Percentiles rank a stretch among this genome's conserved stretches.
phyloP scores from a whole-genome alignment of 1,140 invertebrate genomes.

The Drosophila biarmipes region DNA sequence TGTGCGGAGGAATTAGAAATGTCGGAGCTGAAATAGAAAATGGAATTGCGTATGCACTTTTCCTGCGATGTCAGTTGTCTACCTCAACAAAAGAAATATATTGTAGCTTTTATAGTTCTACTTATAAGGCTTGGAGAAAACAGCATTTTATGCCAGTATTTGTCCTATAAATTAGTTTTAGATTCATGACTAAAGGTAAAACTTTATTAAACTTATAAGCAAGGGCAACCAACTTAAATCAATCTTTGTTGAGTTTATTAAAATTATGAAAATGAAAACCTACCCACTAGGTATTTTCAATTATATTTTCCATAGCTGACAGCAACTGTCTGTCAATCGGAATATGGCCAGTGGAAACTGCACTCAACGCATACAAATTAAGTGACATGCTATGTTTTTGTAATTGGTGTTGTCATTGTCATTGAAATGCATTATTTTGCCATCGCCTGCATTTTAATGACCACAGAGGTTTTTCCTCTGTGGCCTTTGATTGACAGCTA shows the following conservation, averaged over 20 bases:
- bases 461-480: background rate
- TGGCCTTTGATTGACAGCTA: slow-evolving; percentile 48
- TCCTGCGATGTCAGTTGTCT: background rate
- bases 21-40: slow-evolving; percentile 15
- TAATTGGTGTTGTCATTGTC: slow-evolving; percentile 65
- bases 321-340: slow-evolving; percentile 34
- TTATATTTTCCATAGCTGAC: slow-evolving; percentile 15
- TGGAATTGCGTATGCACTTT: slow-evolving; percentile 11
- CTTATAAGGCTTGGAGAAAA: too few species aligned
- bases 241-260: background rate
- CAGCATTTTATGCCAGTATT: background rate
- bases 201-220: too few species aligned
- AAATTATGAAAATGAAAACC: background rate
- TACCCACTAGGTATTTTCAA: background rate
- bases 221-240: background rate
- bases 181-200: too few species aligned
- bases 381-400: slow-evolving; percentile 41
- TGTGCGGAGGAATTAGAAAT: slow-evolving; percentile 36
- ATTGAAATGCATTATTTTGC: slow-evolving; percentile 67
- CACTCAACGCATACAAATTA: slow-evolving; percentile 51
- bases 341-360: slow-evolving; percentile 10
- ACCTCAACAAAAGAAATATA: too few species aligned
- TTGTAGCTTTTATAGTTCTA: too few species aligned
- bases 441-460: slow-evolving; percentile 51
- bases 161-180: too few species aligned